A percentile compares a stretch with the other conserved stretches of the same genome.
phyloP scores from a whole-genome alignment of 2,113 vertebrate genomes.

The Syngnathus scovelli region DNA sequence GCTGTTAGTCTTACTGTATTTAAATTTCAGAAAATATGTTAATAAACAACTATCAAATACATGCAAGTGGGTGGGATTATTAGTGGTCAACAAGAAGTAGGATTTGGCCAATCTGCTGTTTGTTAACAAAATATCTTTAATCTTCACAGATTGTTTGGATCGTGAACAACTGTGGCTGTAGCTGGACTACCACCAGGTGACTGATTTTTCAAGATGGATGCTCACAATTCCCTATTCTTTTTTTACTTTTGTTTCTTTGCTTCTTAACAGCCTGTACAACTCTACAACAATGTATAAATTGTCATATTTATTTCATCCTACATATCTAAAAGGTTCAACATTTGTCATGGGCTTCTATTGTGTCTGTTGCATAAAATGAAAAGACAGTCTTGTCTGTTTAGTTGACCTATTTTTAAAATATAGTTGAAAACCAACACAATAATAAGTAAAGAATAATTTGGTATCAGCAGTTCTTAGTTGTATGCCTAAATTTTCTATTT shows the following conservation, averaged over 20 bases:
- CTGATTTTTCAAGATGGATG: slow-evolving; percentile 11
- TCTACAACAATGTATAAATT: not conserved
- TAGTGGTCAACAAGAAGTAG: too few relatives aligned
- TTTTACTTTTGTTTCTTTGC: slow-evolving; percentile 3
- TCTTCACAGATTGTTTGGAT: slow-evolving; percentile 86
- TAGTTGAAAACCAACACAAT: not conserved
- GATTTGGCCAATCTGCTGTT: not conserved
- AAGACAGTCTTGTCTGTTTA: not conserved
- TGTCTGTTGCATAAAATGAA: slow-evolving; percentile 6
- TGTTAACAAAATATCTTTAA: slow-evolving; percentile 19
- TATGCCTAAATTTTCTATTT: not conserved
- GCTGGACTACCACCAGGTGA: slow-evolving; percentile 11
- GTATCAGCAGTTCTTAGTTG: not conserved
- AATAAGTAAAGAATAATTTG: not conserved
- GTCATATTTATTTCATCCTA: slow-evolving; percentile 40
- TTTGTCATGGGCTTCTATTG: slow-evolving; percentile 9
- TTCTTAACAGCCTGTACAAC: slow-evolving; percentile 16
- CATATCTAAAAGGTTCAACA: slow-evolving; percentile 1
- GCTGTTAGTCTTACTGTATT: too few relatives aligned
- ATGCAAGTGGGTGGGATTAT: too few relatives aligned
- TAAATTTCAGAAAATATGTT: too few relatives aligned
- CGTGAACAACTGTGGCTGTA: slow-evolving; percentile 65
- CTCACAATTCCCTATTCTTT: slow-evolving; percentile 21
- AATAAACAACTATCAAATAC: too few relatives aligned
- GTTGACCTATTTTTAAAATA: not conserved